phyloP scores from a whole-genome alignment of 2,888 invertebrate species.

The Drosophila acutilabella region DNA sequence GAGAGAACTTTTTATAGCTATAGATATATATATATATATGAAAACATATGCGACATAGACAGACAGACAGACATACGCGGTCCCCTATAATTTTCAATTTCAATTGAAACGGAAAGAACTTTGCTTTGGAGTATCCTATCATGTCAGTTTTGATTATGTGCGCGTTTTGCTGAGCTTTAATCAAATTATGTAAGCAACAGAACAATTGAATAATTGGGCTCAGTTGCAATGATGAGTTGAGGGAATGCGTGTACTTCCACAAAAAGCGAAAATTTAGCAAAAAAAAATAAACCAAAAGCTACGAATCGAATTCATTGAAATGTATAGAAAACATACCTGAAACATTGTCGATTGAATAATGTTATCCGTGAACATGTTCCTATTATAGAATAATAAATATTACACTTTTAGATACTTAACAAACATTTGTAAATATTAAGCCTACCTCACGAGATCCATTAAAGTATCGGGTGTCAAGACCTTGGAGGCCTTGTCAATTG shows the following conservation, averaged over 20 bases:
- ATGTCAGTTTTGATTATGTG: constrained; percentile 75
- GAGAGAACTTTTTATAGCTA: not conserved
- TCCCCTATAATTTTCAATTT: constrained; percentile 62
- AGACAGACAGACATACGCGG: constrained; percentile 8
- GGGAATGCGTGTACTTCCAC: constrained; percentile 33
- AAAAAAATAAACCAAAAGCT: not conserved
- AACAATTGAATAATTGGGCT: constrained; percentile 77
- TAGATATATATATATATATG: not conserved
- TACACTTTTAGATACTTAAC: not conserved
- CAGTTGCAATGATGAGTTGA: constrained; percentile 44
- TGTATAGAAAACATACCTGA: constrained; percentile 86
- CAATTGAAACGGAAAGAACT: constrained; percentile 72
- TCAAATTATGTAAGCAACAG: constrained; percentile 68
- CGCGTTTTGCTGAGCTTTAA: constrained; percentile 64
- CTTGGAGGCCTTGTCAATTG: constrained; percentile 86
- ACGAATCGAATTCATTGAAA: constrained; percentile 2
- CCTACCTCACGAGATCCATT: constrained; percentile 94
- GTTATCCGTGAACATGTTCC: constrained; percentile 97
- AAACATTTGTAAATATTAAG: not conserved
- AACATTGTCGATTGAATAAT: constrained; percentile 93
- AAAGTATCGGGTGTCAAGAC: constrained; percentile 95
- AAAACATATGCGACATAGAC: constrained; percentile 5
- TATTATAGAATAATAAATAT: constrained; percentile 82
- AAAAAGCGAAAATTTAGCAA: constrained; percentile 9
- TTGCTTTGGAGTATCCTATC: constrained; percentile 76